phyloP scores from a whole-genome alignment of 2,888 invertebrate species.

The Isotomurus palustris region DNA sequence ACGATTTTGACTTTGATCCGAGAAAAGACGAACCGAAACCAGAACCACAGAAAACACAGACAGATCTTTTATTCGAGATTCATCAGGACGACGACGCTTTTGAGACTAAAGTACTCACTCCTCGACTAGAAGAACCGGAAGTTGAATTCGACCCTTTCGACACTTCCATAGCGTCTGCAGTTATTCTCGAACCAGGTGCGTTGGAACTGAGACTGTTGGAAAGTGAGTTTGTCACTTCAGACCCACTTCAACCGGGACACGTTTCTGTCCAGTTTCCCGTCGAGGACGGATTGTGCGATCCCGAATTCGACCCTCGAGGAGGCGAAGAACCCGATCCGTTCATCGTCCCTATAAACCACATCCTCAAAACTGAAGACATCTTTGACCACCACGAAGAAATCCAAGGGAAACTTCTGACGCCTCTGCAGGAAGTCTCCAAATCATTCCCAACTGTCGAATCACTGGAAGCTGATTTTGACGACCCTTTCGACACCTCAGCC shows the following conservation, averaged over 20 bases:
- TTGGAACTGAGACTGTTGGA: conserved; percentile 68
- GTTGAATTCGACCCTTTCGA: conserved; percentile 71
- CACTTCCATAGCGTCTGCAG: conserved; percentile 68
- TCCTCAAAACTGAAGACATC: conserved; percentile 23
- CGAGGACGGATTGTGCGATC: conserved; percentile 45
- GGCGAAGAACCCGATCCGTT: conserved; percentile 46
- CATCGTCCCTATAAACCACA: conserved; percentile 4
- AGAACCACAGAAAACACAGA: not conserved
- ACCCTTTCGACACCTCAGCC: conserved; percentile 64
- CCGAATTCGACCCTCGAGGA: conserved; percentile 76
- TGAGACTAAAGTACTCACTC: conserved; percentile 27
- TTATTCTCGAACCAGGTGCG: conserved; percentile 64
- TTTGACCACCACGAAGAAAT: conserved; percentile 26
- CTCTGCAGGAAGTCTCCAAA: conserved; percentile 48
- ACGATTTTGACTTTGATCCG: conserved; percentile 45
- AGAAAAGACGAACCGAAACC: conserved; percentile 30
- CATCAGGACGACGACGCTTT: conserved; percentile 1
- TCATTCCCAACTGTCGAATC: conserved; percentile 45
- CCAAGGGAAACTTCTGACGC: conserved; percentile 24
- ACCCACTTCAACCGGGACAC: not conserved
- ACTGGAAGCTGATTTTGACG: conserved; percentile 50
- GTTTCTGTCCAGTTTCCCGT: not conserved
- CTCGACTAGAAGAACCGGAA: conserved; percentile 50
- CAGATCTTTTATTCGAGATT: conserved; percentile 31
- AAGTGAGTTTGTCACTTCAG: conserved; percentile 59